Conservation (phyloP, 2,797 vertebrate genomes). For the Epinephelus malabaricus region DNA sequence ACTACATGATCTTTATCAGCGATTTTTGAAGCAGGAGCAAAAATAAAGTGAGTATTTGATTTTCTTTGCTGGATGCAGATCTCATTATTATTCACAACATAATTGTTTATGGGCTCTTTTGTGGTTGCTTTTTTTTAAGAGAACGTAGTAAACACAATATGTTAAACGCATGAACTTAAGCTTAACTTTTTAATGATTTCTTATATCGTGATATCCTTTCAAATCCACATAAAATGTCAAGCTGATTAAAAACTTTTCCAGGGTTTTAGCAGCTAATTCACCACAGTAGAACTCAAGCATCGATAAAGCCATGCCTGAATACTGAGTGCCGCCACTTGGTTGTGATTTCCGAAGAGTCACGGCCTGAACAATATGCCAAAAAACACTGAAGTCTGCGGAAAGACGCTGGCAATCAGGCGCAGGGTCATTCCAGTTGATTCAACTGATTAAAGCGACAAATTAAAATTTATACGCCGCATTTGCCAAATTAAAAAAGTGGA, state of each 20-base stretch:
- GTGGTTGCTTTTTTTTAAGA: not conserved
- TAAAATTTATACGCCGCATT: constrained; percentile 70
- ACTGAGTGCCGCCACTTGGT: constrained; percentile 20
- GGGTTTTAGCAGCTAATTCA: constrained; percentile 7
- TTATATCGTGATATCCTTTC: not conserved
- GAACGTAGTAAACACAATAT: not conserved
- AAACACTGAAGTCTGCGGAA: constrained; percentile 31
- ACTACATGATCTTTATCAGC: not conserved
- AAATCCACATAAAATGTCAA: not conserved
- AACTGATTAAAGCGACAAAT: constrained; percentile 76
- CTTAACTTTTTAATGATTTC: not conserved
- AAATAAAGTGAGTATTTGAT: not conserved
- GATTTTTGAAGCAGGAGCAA: not conserved
- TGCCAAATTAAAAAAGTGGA: constrained; percentile 66
- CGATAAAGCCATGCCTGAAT: constrained; percentile 5
- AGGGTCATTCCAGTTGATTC: constrained; percentile 77
- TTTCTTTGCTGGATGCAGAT: not conserved
- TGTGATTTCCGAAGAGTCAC: constrained; percentile 22
- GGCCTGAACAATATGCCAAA: constrained; percentile 42
- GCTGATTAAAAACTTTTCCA: constrained; percentile 1
- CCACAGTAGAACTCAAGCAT: not conserved
- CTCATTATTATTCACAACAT: not conserved
- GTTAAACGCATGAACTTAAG: not conserved
- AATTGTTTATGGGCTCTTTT: constrained; percentile 3
- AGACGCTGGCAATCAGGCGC: constrained; percentile 57